A percentile compares a stretch with the other conserved stretches of the same genome.
These are phyloP conservation scores for Drosophila murphyi DNA, from an alignment of 1,140 invertebrate species.

Conservation along the genomic window DNA sequence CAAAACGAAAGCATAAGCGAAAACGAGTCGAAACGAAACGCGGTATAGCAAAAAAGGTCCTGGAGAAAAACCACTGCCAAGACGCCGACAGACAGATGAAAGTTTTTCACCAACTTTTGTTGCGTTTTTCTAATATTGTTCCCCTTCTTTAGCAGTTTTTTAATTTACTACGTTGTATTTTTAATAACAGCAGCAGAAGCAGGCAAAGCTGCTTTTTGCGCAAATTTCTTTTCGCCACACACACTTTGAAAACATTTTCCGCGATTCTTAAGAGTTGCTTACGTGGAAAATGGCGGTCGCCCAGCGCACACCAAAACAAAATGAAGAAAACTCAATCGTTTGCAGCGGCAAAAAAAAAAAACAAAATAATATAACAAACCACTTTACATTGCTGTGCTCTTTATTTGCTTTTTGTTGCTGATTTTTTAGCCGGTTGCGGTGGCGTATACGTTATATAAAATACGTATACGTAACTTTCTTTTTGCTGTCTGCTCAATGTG, in stretches of 20 bases:
- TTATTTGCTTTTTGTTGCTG: conserved; percentile 9
- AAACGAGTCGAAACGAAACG: conserved; percentile 19
- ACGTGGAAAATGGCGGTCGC: conserved; percentile 57
- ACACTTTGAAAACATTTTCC: conserved; percentile 42
- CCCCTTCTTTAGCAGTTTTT: conserved; percentile 36
- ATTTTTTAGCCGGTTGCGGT: conserved; percentile 26
- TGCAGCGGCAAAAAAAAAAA: conserved; percentile 32
- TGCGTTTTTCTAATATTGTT: conserved; percentile 60
- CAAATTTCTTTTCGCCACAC: conserved; percentile 39
- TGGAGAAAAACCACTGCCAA: conserved; percentile 43
- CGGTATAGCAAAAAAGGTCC: not conserved
- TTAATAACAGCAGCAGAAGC: conserved; percentile 49
- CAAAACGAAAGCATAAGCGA: conserved; percentile 4
- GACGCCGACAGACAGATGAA: conserved; percentile 32
- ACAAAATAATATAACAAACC: conserved; percentile 26
- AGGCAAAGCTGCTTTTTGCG: conserved; percentile 19
- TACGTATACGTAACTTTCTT: conserved; percentile 51
- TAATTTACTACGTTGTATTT: conserved; percentile 66
- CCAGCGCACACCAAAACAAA: conserved; percentile 33
- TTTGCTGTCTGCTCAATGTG: conserved; percentile 49
- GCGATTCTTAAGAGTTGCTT: conserved; percentile 49
- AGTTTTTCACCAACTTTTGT: conserved; percentile 48
- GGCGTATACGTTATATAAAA: conserved; percentile 57
- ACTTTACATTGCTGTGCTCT: conserved; percentile 47
- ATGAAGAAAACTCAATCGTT: conserved; percentile 68